phyloP scores from a whole-genome alignment of 64 coral and sea anemone genomes.

The Porites australiensis region DNA sequence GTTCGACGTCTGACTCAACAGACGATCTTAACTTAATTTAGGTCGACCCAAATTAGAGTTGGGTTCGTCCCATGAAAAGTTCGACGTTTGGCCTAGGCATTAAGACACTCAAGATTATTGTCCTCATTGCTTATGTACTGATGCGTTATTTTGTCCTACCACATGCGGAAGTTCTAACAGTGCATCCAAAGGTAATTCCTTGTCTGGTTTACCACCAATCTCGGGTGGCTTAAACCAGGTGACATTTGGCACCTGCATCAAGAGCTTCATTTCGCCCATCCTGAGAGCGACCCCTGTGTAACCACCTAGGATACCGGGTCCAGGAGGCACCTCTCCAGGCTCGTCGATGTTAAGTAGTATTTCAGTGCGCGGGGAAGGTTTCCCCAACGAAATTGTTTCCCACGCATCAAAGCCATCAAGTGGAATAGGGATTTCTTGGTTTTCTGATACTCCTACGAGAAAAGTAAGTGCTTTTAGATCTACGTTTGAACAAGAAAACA shows the following conservation, averaged over 20 bases:
- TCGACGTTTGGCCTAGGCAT: too few relatives aligned
- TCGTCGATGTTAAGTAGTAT: conserved; percentile 73
- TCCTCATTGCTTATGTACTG: too few relatives aligned
- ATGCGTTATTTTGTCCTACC: too few relatives aligned
- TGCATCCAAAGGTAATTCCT: conserved; percentile 1
- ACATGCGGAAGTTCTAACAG: too few relatives aligned
- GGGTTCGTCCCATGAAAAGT: too few relatives aligned
- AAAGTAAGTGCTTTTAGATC: background rate
- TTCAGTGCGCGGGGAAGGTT: conserved; percentile 66
- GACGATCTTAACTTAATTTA: too few relatives aligned
- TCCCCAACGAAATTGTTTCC: conserved; percentile 53
- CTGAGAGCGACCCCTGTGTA: conserved; percentile 39
- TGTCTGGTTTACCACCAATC: conserved; percentile 16
- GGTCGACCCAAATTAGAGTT: too few relatives aligned
- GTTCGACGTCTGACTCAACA: too few relatives aligned
- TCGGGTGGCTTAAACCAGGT: conserved; percentile 86
- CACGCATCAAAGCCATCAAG: conserved; percentile 65
- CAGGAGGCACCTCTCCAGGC: background rate
- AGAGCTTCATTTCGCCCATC: conserved; percentile 68
- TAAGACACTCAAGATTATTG: too few relatives aligned
- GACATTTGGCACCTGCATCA: conserved; percentile 68
- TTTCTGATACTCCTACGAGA: background rate
- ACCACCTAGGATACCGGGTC: too few relatives aligned
- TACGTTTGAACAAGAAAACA: background rate
- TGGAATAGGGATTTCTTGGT: conserved; percentile 2